Evolutionary conservation across 2,888 invertebrate genomes (phyloP).

Genomic region (Lasius fuliginosus): DNA sequence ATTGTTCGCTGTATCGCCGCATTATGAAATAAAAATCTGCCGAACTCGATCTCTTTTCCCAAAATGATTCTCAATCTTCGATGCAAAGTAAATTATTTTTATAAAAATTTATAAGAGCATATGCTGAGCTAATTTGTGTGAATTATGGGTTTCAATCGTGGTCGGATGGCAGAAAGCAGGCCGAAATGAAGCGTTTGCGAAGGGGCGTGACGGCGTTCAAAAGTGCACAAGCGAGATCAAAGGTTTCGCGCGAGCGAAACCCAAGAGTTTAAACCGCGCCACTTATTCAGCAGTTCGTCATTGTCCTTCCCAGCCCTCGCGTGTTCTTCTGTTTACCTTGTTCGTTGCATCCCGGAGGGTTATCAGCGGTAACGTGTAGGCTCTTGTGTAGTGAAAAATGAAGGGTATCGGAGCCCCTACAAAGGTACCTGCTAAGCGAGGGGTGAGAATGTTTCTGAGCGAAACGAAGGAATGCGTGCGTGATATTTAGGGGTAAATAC

Average conservation of each 20-base stretch:
- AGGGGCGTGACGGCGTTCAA: conserved; percentile 48
- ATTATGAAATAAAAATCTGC: not conserved
- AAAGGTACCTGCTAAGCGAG: conserved; percentile 39
- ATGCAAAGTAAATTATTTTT: conserved; percentile 36
- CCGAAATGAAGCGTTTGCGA: conserved; percentile 27
- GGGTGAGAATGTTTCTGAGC: conserved; percentile 45
- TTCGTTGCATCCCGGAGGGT: conserved; percentile 70
- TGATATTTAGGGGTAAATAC: conserved; percentile 42
- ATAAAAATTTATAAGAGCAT: conserved; percentile 17
- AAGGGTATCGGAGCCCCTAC: conserved; percentile 63
- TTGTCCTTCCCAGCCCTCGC: conserved; percentile 50
- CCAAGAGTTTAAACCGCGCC: conserved; percentile 64
- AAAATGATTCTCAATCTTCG: not conserved
- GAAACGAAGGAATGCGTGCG: conserved; percentile 48
- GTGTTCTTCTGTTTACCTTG: conserved; percentile 67
- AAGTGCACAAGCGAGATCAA: conserved; percentile 49
- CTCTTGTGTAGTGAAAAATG: conserved; percentile 65
- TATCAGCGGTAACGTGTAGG: conserved; percentile 67
- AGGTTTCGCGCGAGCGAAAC: conserved; percentile 52
- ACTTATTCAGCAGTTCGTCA: conserved; percentile 63
- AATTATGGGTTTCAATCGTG: conserved; percentile 11
- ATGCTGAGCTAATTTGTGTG: conserved; percentile 4
- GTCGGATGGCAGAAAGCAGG: conserved; percentile 26
- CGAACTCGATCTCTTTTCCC: not conserved
- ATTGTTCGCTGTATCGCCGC: not conserved